Conservation (phyloP, 2,113 vertebrate genomes). For the Nipponia nippon region DNA sequence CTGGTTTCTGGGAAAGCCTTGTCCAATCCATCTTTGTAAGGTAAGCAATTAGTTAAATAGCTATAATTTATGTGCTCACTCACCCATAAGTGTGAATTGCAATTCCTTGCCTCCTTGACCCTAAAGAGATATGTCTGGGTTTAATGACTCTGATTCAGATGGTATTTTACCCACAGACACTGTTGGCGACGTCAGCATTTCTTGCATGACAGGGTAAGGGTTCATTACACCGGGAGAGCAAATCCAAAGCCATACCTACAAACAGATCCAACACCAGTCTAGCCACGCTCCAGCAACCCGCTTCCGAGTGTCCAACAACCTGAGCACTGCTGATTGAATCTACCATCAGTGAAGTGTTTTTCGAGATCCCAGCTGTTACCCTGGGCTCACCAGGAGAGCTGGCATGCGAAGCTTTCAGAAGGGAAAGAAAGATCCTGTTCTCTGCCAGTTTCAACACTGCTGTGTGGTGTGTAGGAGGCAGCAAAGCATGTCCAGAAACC, state of each 20-base stretch:
- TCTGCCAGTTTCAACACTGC: not conserved
- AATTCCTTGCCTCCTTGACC: constrained; percentile 14
- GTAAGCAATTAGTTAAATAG: constrained; percentile 32
- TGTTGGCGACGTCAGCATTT: not conserved
- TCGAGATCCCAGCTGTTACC: not conserved
- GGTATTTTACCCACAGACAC: not conserved
- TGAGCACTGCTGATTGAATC: not conserved
- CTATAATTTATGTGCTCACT: constrained; percentile 8
- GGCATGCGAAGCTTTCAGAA: not conserved
- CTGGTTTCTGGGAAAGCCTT: constrained; percentile 19
- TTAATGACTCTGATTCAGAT: constrained; percentile 32
- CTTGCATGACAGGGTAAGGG: not conserved
- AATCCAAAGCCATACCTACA: not conserved
- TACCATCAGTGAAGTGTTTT: not conserved
- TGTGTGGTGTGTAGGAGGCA: not conserved
- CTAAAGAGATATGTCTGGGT: not conserved
- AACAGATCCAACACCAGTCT: not conserved
- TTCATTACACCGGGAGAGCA: not conserved
- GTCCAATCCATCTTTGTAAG: constrained; percentile 17
- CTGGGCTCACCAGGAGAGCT: not conserved
- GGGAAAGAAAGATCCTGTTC: not conserved
- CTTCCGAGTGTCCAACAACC: not conserved
- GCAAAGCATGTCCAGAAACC: not conserved
- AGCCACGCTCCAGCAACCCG: not conserved
- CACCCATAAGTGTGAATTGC: not conserved